phyloP scores from a whole-genome alignment of 1,140 invertebrate genomes.

The Neodiprion fabricii region DNA sequence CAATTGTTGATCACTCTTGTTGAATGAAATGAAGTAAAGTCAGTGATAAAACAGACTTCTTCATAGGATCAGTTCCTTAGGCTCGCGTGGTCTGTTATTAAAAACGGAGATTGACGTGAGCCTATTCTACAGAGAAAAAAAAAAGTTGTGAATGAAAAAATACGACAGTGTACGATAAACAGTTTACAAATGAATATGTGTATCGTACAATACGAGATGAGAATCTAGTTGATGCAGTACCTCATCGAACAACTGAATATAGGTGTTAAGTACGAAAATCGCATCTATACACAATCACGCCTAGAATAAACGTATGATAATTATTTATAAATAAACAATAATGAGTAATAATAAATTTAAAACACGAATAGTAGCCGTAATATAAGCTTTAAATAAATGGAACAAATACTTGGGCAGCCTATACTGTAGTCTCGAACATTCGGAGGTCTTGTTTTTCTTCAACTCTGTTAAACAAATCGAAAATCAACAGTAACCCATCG shows the following conservation, averaged over 20 bases:
- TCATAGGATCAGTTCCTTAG: not conserved
- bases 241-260: not conserved
- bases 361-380: conserved; percentile 8
- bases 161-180: not conserved
- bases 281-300: conserved; percentile 17
- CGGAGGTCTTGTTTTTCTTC: too few species aligned
- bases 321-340: conserved; percentile 13
- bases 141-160: not conserved
- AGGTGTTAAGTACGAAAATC: conserved; percentile 15
- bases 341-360: not conserved
- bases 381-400: conserved; percentile 13
- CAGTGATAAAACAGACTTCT: not conserved
- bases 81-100: not conserved
- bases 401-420: conserved; percentile 1
- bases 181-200: not conserved
- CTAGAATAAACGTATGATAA: conserved; percentile 11
- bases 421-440: not conserved
- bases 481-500: too few species aligned
- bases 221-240: not conserved
- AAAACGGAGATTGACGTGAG: not conserved
- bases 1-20: too few species aligned
- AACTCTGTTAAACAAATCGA: too few species aligned
- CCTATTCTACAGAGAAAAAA: not conserved
- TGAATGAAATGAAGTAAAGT: not conserved
- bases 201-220: too few species aligned